These are phyloP conservation scores for Tolmerus cingulatus DNA, from an alignment of 2,888 invertebrate genomes.

Conservation along the genomic window DNA sequence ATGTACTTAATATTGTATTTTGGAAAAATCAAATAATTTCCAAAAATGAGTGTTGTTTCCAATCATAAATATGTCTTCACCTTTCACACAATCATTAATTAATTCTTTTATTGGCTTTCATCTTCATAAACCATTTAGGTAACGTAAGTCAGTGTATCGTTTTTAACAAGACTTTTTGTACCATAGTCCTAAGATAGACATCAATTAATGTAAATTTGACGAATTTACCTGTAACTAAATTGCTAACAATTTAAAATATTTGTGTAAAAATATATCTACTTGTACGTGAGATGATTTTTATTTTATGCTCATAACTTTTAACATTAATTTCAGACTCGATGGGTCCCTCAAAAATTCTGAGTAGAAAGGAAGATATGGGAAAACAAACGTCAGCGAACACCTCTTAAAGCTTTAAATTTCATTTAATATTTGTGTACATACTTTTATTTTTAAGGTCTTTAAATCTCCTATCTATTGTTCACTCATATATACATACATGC, in stretches of 20 bases:
- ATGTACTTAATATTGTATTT: background rate
- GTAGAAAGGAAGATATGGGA: background rate
- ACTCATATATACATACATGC: too few relatives aligned
- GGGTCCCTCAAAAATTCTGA: background rate
- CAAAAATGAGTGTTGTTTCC: background rate
- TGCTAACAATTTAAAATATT: background rate
- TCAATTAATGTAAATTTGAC: background rate
- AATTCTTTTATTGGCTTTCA: background rate
- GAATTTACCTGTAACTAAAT: background rate
- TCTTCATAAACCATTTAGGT: background rate
- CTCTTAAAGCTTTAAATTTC: background rate
- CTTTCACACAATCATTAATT: background rate
- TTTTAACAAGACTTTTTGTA: background rate
- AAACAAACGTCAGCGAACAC: background rate
- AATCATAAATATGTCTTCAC: background rate
- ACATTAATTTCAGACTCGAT: background rate
- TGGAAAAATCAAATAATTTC: background rate
- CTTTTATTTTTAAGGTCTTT: background rate
- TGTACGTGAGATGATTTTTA: background rate
- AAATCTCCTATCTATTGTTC: too few relatives aligned
- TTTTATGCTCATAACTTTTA: background rate
- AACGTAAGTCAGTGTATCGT: background rate
- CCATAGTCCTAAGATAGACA: background rate
- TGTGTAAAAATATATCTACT: background rate
- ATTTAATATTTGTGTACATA: background rate